Conservation (phyloP, 2,888 invertebrate genomes). For the Pollenia griseotomentosa region DNA sequence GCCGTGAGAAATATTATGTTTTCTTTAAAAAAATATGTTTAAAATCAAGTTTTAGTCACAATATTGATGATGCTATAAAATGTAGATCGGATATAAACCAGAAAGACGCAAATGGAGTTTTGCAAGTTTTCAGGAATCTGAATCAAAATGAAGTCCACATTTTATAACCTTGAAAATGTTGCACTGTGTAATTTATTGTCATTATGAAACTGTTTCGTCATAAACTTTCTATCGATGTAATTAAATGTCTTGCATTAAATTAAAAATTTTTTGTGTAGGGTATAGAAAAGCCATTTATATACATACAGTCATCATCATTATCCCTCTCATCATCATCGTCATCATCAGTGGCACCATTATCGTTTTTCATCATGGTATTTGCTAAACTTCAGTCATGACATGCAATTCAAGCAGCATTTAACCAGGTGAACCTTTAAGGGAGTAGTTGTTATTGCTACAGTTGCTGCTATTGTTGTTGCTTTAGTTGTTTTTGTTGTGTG, state of each 20-base stretch:
- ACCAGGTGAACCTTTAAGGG: constrained; percentile 61
- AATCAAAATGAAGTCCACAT: too few relatives aligned
- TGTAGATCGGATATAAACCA: too few relatives aligned
- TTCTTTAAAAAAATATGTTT: too few relatives aligned
- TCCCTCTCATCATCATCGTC: background rate
- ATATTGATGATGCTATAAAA: too few relatives aligned
- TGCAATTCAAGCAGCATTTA: constrained; percentile 64
- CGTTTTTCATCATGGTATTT: constrained; percentile 21
- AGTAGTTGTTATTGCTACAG: background rate
- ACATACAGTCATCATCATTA: constrained; percentile 10
- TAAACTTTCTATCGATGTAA: too few relatives aligned
- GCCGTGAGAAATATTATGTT: too few relatives aligned
- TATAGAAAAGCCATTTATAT: background rate
- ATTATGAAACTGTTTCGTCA: too few relatives aligned
- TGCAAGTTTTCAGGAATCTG: too few relatives aligned
- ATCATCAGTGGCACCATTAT: constrained; percentile 1
- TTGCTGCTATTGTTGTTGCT: background rate
- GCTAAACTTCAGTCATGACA: constrained; percentile 46
- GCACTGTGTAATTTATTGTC: too few relatives aligned
- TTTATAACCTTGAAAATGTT: too few relatives aligned
- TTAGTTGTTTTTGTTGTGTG: constrained; percentile 30
- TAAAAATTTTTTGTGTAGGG: constrained; percentile 1
- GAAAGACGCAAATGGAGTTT: too few relatives aligned
- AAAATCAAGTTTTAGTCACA: too few relatives aligned
- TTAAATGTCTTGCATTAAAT: background rate